A percentile compares a stretch with the other conserved stretches of the same genome.
These are phyloP conservation scores for Aurelia aurita complex sp. Pacific DNA, from an alignment of 30 jellyfish, hydroid and myxozoan genomes.

Conservation along the genomic window DNA sequence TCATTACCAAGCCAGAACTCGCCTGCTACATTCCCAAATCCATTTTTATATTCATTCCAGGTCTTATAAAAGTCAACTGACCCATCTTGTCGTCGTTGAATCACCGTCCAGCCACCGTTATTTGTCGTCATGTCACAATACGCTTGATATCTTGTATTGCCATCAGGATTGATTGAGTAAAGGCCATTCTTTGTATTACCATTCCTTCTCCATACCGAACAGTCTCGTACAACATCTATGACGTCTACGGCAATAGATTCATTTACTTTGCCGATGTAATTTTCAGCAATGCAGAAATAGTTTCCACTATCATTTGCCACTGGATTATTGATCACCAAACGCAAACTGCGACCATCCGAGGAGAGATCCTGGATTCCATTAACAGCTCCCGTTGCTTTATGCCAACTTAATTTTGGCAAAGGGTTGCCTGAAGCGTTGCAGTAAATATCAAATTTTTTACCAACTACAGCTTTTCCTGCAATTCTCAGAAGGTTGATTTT, in stretches of 20 bases:
- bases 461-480: not conserved
- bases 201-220: not conserved
- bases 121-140: not conserved
- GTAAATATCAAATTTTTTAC: not conserved
- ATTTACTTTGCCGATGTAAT: conserved; percentile 34
- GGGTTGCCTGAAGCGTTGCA: not conserved
- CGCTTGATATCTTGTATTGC: not conserved
- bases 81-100: not conserved
- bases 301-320: conserved; percentile 42
- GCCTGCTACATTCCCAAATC: too few relatives aligned
- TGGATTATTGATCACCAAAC: conserved; percentile 31
- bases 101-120: not conserved
- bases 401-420: not conserved
- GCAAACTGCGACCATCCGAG: not conserved
- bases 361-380: not conserved
- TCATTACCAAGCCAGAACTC: not conserved
- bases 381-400: not conserved
- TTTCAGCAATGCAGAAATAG: conserved; percentile 49
- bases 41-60: too few relatives aligned
- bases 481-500: not conserved
- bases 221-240: not conserved
- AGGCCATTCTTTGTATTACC: not conserved
- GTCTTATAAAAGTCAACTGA: too few relatives aligned
- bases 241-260: not conserved
- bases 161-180: not conserved